Conservation (phyloP, 2,113 vertebrate genomes). For the Ictalurus furcatus region DNA sequence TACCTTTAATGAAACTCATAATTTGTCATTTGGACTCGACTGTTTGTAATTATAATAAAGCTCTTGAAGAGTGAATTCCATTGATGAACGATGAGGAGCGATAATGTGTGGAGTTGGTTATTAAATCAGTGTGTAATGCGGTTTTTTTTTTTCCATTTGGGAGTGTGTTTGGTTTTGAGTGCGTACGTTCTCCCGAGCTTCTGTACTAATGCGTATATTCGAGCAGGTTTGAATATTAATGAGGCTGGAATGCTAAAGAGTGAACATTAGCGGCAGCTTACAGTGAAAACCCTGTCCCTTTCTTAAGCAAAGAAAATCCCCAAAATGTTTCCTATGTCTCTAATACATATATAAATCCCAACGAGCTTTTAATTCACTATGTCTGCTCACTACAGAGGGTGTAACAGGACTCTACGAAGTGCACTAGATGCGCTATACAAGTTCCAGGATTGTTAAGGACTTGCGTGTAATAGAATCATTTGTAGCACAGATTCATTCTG, state of each 20-base stretch:
- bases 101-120: background rate
- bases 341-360: background rate
- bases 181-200: background rate
- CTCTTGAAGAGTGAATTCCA: background rate
- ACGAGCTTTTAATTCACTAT: background rate
- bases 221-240: background rate
- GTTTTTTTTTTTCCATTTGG: too few relatives aligned
- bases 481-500: background rate
- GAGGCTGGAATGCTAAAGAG: background rate
- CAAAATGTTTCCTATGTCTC: background rate
- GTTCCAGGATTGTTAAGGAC: too few relatives aligned
- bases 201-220: background rate
- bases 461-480: background rate
- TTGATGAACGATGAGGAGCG: background rate
- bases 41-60: background rate
- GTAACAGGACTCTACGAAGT: background rate
- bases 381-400: background rate
- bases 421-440: background rate
- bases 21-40: background rate
- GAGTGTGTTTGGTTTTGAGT: background rate
- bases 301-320: background rate
- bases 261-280: background rate
- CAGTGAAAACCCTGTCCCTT: background rate
- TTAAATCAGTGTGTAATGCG: background rate
- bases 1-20: background rate